These are phyloP conservation scores for Dermatemys mawii DNA, from an alignment of 2,113 vertebrate species.

Conservation along the genomic window DNA sequence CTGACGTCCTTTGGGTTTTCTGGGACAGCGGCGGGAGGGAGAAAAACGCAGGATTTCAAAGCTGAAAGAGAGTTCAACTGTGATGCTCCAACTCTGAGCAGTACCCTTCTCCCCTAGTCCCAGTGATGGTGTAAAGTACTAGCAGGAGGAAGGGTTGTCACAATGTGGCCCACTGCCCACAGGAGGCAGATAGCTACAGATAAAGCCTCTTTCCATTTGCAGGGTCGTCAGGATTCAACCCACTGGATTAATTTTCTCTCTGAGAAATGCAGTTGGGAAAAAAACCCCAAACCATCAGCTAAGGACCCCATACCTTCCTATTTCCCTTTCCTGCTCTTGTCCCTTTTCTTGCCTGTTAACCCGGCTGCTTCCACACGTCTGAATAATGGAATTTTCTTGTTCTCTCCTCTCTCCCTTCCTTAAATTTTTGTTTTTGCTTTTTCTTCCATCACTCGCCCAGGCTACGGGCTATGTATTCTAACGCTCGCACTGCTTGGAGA, in stretches of 20 bases:
- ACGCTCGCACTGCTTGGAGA: background rate
- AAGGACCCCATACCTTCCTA: background rate
- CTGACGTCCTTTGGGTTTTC: background rate
- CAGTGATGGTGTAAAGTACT: background rate
- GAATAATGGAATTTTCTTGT: background rate
- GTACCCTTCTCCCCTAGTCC: background rate
- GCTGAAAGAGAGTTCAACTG: background rate
- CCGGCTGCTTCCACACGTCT: fast-evolving
- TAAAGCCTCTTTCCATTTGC: background rate
- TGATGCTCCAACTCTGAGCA: fast-evolving
- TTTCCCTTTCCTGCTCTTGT: background rate
- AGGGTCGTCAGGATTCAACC: background rate
- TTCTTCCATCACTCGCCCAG: background rate
- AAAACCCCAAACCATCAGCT: fast-evolving
- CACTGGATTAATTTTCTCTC: background rate
- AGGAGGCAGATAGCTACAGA: background rate
- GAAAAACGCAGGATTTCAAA: fast-evolving
- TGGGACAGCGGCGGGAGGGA: fast-evolving
- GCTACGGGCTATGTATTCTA: background rate
- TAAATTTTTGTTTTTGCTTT: background rate
- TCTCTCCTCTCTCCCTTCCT: background rate
- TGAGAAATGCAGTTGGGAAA: background rate
- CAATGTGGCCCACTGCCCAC: fast-evolving
- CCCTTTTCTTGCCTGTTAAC: background rate
- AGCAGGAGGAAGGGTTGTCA: fast-evolving